Percentiles rank a stretch among this genome's conserved stretches.
These are phyloP conservation scores for Falco concolor DNA, from an alignment of 2,797 vertebrate species.

Conservation along the genomic window DNA sequence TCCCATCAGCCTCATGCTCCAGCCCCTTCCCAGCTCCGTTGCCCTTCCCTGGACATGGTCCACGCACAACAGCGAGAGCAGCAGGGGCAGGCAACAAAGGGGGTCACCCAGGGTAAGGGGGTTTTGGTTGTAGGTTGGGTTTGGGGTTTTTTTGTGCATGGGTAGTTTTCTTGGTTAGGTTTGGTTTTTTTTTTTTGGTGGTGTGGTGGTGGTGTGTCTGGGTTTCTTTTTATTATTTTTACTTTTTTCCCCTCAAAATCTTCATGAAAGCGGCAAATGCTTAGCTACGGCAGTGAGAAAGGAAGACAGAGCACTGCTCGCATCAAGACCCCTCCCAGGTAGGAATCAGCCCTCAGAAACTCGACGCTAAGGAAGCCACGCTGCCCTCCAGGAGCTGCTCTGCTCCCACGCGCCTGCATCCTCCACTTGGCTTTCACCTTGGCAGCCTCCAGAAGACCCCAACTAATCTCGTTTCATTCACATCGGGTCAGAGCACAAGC, in stretches of 20 bases:
- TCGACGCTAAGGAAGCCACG: neutral
- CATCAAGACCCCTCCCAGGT: neutral
- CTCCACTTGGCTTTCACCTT: neutral
- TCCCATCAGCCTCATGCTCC: neutral
- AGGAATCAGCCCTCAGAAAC: neutral
- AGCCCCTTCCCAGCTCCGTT: fast-evolving
- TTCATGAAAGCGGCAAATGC: neutral
- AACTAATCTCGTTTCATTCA: neutral
- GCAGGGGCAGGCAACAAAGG: neutral
- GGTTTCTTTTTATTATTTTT: too few species aligned
- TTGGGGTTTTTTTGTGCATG: too few species aligned
- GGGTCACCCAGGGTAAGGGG: too few species aligned
- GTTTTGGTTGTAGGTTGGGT: neutral
- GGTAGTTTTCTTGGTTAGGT: neutral
- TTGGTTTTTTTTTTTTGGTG: too few species aligned
- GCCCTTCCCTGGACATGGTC: neutral
- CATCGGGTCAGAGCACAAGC: neutral
- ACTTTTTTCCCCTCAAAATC: neutral
- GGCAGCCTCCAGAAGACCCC: constrained; percentile 10
- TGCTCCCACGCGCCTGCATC: neutral
- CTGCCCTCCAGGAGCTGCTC: neutral
- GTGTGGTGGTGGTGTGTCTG: too few species aligned
- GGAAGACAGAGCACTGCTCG: neutral
- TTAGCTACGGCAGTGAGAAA: neutral
- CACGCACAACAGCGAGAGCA: neutral